Evolutionary conservation across 2,113 vertebrate species (phyloP).

Genomic region (Malaclemys terrapin): DNA sequence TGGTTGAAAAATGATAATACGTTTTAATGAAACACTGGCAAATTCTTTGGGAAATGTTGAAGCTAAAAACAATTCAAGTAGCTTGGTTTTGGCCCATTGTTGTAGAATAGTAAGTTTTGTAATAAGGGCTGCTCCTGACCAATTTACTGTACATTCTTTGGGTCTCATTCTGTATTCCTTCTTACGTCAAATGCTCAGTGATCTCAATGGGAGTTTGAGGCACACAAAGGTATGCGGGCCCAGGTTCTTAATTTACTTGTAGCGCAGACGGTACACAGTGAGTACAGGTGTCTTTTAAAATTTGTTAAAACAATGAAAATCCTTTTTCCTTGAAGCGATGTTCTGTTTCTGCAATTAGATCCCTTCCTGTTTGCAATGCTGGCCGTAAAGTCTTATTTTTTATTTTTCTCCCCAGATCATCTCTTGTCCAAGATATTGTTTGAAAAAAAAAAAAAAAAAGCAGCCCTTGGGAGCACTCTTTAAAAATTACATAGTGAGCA

Average conservation of each 20-base stretch:
- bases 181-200: conserved; percentile 19
- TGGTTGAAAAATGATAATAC: not conserved
- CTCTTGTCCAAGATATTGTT: conserved; percentile 27
- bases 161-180: conserved; percentile 44
- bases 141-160: conserved; percentile 20
- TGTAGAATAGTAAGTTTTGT: not conserved
- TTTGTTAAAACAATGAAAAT: not conserved
- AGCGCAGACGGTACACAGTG: conserved; percentile 51
- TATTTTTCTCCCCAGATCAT: conserved; percentile 7
- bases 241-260: conserved; percentile 29
- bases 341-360: not conserved
- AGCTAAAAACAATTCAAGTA: not conserved
- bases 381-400: conserved; percentile 58
- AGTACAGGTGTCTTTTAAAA: conserved; percentile 51
- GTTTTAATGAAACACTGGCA: not conserved
- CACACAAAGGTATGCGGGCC: conserved; percentile 32
- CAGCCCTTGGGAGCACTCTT: conserved; percentile 32
- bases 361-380: conserved; percentile 28
- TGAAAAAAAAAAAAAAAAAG: conserved; percentile 40
- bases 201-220: conserved; percentile 27
- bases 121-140: conserved; percentile 17
- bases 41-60: not conserved
- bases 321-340: not conserved
- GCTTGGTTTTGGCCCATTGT: conserved; percentile 25
- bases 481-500: conserved; percentile 33